Base-by-base conservation (phyloP, 2,113 vertebrate genomes). In the Myotis davidii region DNA sequence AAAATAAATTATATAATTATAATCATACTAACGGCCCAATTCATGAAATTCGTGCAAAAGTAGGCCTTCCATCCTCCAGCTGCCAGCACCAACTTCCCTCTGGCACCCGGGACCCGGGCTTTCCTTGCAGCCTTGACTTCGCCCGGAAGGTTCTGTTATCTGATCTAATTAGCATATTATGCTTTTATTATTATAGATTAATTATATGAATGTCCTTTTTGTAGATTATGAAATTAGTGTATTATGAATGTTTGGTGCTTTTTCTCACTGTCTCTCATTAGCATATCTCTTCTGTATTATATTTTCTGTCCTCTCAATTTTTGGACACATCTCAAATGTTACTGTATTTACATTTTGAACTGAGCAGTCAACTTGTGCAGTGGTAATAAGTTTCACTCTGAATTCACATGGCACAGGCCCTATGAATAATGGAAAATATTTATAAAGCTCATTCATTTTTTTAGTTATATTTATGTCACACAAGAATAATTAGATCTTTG, bases 351-450 rank as follows among this genome's bases (percentile, higher is more conserved):
- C 2, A 73, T 37, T 91, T 88, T 54, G 64, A 83, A 67, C 4
- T 32, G 20, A 14, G 1, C 12, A 79, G 21, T 9, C 5, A 79
- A 73, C 92, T 17, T 74, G 4, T 87, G 1, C 39, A 83, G 1
- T 73, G 34, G 7, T 27, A 70, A 74, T 13, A 70, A 56, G 37
- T 59, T 88, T 17, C 3, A 67, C 17, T 79, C 8, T 69, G 56
- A 5, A 9, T 25, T 21, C 10, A 79, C 3, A 69, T 48, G 10
- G 6, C 20, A 86, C 27, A n/a, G 6, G 6, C 32, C 16, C 42
- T 88, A 90, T 32, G 32, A 88, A 90, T 83, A 88, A 52, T 48
- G 1, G 13, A 14, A 69, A 69, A 74, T 79, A 69, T 56, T 92
- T 92, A 48, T 48, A 20, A 84, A 88, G 2, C 9, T 7, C 2